Conservation (phyloP, 2,888 invertebrate genomes). For the Petrolisthes manimaculis region DNA sequence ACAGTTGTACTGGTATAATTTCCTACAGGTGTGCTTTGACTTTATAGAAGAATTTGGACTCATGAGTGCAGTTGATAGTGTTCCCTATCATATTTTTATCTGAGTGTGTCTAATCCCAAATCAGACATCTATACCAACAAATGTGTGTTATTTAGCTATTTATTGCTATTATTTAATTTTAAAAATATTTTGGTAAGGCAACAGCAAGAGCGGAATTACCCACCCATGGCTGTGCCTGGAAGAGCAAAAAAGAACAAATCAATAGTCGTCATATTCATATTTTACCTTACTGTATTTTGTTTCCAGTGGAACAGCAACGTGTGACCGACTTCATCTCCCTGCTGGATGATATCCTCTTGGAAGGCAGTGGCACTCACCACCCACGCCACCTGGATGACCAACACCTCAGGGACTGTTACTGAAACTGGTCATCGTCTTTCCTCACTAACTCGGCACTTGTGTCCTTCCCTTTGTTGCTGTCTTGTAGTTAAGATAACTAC, state of each 20-base stretch:
- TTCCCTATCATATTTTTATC: no score
- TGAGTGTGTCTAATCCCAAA: no score
- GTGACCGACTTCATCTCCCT: slow-evolving; percentile 35
- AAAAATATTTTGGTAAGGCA: background rate
- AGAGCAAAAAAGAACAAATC: background rate
- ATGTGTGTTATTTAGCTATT: background rate
- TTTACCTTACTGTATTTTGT: background rate
- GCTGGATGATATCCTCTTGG: slow-evolving; percentile 53
- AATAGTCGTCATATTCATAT: background rate
- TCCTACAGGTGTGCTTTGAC: no score
- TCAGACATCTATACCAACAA: no score
- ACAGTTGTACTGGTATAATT: no score
- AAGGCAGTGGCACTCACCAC: slow-evolving; percentile 33
- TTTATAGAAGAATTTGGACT: no score
- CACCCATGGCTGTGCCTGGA: background rate
- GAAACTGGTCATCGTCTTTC: background rate
- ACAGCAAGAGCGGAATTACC: background rate
- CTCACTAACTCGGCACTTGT: background rate
- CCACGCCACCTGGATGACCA: slow-evolving; percentile 38
- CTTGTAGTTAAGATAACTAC: no score
- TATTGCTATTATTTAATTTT: background rate
- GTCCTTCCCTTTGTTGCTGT: background rate
- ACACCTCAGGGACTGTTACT: slow-evolving; percentile 42
- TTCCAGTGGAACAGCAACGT: slow-evolving; percentile 26
- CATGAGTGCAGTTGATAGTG: no score